phyloP scores from a whole-genome alignment of 2,797 vertebrate species.

The Gambelia wislizenii region DNA sequence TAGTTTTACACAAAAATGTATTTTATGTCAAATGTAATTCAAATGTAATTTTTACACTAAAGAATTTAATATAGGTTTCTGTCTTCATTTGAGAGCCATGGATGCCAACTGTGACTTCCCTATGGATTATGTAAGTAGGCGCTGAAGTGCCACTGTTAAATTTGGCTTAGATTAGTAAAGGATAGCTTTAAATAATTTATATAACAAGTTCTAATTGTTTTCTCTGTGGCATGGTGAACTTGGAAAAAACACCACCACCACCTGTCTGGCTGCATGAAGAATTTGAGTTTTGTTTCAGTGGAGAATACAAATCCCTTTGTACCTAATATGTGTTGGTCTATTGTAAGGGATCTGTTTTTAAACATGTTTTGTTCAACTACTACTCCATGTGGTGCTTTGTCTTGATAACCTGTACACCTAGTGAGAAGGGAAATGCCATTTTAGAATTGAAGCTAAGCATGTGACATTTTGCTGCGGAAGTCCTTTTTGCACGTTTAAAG shows the following conservation, averaged over 20 bases:
- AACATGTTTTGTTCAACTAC: not conserved
- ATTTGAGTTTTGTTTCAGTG: not conserved
- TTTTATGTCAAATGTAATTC: slow-evolving; percentile 34
- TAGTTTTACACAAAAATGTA: slow-evolving; percentile 55
- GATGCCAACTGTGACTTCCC: slow-evolving; percentile 37
- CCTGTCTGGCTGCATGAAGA: not conserved
- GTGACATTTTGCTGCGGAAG: not conserved
- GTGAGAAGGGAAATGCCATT: not conserved
- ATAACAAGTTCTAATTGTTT: slow-evolving; percentile 67
- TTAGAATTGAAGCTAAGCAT: not conserved
- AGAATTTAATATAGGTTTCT: slow-evolving; percentile 53
- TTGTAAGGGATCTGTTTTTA: not conserved
- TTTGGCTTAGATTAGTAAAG: slow-evolving; percentile 45
- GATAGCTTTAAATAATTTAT: slow-evolving; percentile 40
- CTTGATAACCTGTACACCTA: not conserved
- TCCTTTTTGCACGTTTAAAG: not conserved
- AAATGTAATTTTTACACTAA: slow-evolving; percentile 62
- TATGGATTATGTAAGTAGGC: slow-evolving; percentile 45
- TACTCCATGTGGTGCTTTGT: not conserved
- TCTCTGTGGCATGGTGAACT: slow-evolving; percentile 60
- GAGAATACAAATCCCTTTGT: not conserved
- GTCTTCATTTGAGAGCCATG: slow-evolving; percentile 50
- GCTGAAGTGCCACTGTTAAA: slow-evolving; percentile 45
- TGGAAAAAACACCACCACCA: not conserved
- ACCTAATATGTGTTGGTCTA: not conserved